phyloP scores from a whole-genome alignment of 2,888 invertebrate genomes.

The Apamea crenata region DNA sequence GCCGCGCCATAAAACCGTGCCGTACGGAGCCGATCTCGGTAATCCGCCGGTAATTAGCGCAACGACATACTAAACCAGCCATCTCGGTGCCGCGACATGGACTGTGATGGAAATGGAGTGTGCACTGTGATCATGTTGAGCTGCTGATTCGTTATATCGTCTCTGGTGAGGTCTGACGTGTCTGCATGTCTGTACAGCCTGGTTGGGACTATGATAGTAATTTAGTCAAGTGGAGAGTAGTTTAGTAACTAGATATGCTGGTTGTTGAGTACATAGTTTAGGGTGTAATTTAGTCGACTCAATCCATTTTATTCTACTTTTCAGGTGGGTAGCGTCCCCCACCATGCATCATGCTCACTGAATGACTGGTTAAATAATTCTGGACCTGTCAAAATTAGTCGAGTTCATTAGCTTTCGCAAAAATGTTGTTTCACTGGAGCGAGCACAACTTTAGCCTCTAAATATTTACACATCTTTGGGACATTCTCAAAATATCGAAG shows the following conservation, averaged over 20 bases:
- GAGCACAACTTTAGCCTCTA: neutral
- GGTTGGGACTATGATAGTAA: neutral
- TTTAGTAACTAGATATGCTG: neutral
- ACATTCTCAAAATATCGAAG: neutral
- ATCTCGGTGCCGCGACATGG: constrained; percentile 3
- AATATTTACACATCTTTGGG: neutral
- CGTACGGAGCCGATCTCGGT: constrained; percentile 15
- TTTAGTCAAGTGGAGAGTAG: neutral
- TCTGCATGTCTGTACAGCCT: neutral
- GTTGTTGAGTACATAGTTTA: neutral
- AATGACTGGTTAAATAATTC: neutral
- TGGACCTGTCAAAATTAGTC: neutral
- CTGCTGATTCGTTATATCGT: neutral
- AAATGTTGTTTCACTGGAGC: neutral
- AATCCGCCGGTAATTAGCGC: constrained; percentile 58
- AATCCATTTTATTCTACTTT: neutral
- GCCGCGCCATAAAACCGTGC: constrained; percentile 36
- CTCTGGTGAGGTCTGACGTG: neutral
- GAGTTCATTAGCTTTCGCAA: neutral
- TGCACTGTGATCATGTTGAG: neutral
- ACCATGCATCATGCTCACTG: neutral
- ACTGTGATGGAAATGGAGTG: neutral
- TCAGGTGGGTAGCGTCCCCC: neutral
- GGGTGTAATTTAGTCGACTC: neutral
- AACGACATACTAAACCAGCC: constrained; percentile 29